Conservation (phyloP, 1,140 invertebrate genomes). For the Macrobrachium nipponense region DNA sequence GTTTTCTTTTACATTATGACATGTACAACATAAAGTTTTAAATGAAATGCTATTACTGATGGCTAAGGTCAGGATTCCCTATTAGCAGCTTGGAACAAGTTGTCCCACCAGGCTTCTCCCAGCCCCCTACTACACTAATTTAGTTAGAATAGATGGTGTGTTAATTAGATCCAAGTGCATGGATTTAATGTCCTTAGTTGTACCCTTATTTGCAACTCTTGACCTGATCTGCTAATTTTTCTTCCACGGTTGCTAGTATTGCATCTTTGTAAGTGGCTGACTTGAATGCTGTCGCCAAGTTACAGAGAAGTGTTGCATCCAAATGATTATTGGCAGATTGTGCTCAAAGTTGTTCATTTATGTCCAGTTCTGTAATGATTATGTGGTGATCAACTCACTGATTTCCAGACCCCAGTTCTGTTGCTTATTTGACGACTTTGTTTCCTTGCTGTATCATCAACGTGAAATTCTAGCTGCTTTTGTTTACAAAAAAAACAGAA, state of each 20-base stretch:
- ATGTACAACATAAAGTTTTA: neutral
- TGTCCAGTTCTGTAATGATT: too few relatives aligned
- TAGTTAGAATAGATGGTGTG: constrained; percentile 57
- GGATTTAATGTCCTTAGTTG: constrained; percentile 19
- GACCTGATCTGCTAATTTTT: constrained; percentile 5
- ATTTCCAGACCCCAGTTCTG: too few relatives aligned
- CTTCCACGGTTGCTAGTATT: neutral
- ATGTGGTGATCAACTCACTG: too few relatives aligned
- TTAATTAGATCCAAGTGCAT: constrained; percentile 51
- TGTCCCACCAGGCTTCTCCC: constrained; percentile 60
- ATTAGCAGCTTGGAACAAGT: constrained; percentile 42
- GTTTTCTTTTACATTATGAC: constrained; percentile 1
- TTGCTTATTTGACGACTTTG: too few relatives aligned
- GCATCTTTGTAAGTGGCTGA: too few relatives aligned
- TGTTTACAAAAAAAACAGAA: too few relatives aligned
- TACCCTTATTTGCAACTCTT: constrained; percentile 25
- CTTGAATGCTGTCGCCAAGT: too few relatives aligned
- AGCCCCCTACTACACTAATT: constrained; percentile 49
- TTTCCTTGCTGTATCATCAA: too few relatives aligned
- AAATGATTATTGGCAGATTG: too few relatives aligned
- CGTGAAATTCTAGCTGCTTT: too few relatives aligned
- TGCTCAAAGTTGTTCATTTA: too few relatives aligned
- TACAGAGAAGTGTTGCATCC: too few relatives aligned
- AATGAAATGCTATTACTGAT: neutral
- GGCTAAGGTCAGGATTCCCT: constrained; percentile 56